Evolutionary conservation across 2,888 invertebrate genomes (phyloP).

Genomic region (Graphium colonna): DNA sequence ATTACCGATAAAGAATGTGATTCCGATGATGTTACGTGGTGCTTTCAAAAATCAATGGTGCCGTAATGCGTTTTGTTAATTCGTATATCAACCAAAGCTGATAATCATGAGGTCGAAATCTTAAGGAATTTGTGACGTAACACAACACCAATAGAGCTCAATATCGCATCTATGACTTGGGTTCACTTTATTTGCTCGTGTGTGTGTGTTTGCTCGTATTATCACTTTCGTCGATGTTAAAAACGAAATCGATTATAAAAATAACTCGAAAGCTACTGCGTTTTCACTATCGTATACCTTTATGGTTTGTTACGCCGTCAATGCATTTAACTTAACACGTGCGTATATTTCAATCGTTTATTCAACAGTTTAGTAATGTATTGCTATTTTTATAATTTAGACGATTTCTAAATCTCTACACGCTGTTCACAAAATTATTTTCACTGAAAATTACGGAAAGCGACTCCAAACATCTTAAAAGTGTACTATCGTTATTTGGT

Average conservation of each 20-base stretch:
- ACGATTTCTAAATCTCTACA: too few relatives aligned
- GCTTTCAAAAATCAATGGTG: constrained; percentile 33
- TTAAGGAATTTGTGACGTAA: constrained; percentile 11
- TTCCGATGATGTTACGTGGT: constrained; percentile 24
- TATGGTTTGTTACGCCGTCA: background rate
- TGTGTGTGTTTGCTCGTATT: constrained; percentile 5
- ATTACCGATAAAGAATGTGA: constrained; percentile 28
- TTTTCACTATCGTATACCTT: background rate
- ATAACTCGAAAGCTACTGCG: constrained; percentile 1
- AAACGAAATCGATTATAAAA: constrained; percentile 8
- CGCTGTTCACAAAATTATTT: too few relatives aligned
- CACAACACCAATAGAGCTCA: background rate
- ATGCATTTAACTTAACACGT: too few relatives aligned
- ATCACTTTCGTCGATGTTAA: constrained; percentile 5
- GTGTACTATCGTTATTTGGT: too few relatives aligned
- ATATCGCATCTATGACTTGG: background rate
- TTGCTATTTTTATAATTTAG: background rate
- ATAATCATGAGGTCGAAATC: constrained; percentile 8
- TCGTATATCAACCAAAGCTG: constrained; percentile 33
- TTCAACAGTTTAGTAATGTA: background rate
- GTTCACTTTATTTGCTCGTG: background rate
- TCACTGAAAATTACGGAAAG: too few relatives aligned
- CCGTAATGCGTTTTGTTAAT: constrained; percentile 38
- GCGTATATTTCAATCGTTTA: too few relatives aligned
- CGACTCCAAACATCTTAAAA: too few relatives aligned